Base-by-base conservation (phyloP, 2,888 invertebrate species). In the Eledona agricola region DNA sequence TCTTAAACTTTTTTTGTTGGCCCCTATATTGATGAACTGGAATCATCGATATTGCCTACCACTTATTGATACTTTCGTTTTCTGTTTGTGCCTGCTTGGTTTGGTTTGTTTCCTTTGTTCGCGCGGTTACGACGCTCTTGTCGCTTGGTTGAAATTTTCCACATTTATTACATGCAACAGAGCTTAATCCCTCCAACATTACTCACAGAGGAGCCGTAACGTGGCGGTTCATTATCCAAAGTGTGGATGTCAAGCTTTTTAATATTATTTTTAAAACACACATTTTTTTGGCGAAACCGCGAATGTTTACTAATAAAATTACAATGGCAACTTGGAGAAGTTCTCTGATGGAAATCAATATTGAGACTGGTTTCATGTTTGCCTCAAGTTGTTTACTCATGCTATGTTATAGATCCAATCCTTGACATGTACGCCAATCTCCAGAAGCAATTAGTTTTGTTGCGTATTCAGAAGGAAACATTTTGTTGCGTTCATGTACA, bases 41-140 rank as follows among this genome's bases (percentile, higher is more conserved):
- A 54, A 56, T 56, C 43, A 56, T 31, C 43, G 40, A 54, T 56
- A 53, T 53, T 53, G 34, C 32, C 40, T 19, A 16, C 34, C 34
- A 53, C 47, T 53, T 53, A 47, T 47, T 47, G 53, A 45, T 45
- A 31, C 16, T 38, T 23, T 38, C 16, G 25, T 38, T 43, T 52
- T 35, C 19, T 17, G n/a, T 31, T 26, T 31, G n/a, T 28, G 17
- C n/a, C 3, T 11, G n/a, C 10, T 9, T 16, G n/a, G n/a, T n/a
- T n/a, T n/a, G n/a, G n/a, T n/a, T n/a, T n/a, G 29, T 28, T 40
- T 19, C 28, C 40, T 17, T 15, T 37, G 22, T 6, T 34, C 7
- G n/a, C n/a, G n/a, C n/a, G n/a, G n/a, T n/a, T n/a, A n/a, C n/a
- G n/a, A n/a, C n/a, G n/a, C n/a, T n/a, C n/a, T n/a, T n/a, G n/a